Evolutionary conservation across 37 sponge, comb jelly and placozoan genomes (phyloP), one percentile per base, ranked within the genome.

Genomic region (Oopsacas minuta): DNA sequence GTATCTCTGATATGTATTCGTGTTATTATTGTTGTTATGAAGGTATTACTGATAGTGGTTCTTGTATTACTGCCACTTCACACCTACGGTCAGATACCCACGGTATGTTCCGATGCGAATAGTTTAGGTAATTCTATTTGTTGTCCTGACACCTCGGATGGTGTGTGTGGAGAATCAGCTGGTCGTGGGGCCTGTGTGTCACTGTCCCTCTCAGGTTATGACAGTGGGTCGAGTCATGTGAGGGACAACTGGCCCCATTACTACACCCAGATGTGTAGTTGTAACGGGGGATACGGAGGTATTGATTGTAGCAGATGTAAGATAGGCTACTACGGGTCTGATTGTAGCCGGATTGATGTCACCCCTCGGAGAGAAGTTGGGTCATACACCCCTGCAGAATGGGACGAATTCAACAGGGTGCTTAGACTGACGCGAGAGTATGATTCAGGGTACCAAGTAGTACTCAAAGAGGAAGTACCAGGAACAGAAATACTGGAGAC

Each of bases 261-360:
- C 85, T 90, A 42, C 69, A 85, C 83, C 28, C 82, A 61, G 37
- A 28, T 85, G 32, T 90, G 90, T 53, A 20, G 85, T 28, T 90
- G 90, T 49, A 90, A 84, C 30, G 90, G 83, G 0, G 87, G 87
- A 83, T 90, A 81, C 39, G 85, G 69, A 10, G 87, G 90, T 12
- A 81, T 82, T 37, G 90, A 90, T 38, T 90, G 90, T 52, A 81
- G 90, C 38, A 36, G 85, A 35, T 90, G 90, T 83, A 52, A 82
- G 81, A 85, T 85, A 38, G 90, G 90, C 36, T 85, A 87, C 81
- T 69, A 35, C 34, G 90, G 90, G 38, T 20, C 39, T 12, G 52
- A 85, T 42, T 90, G 90, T 52, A 46, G 36, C 23, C 36, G 7
- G 82, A 36, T 10, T 12, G 75, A 52, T 69, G 61, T 83, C 34